Evolutionary conservation across 2,888 invertebrate species (phyloP).

Genomic region (Andrena bucephala): DNA sequence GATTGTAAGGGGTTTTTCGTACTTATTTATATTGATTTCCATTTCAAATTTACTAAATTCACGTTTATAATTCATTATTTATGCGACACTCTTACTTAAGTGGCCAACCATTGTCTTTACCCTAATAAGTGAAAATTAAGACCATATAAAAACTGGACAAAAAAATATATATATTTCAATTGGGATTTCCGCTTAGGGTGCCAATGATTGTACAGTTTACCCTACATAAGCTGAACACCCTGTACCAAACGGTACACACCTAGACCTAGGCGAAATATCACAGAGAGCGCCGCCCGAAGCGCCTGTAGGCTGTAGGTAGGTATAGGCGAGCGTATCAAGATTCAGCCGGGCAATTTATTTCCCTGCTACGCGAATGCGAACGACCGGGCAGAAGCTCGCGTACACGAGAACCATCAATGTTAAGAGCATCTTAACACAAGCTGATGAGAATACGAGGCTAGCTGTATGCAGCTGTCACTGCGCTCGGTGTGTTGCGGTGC

Average conservation of each 20-base stretch:
- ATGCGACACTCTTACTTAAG: no score
- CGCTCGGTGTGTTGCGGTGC: conserved; percentile 13
- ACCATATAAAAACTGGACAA: no score
- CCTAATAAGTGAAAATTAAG: no score
- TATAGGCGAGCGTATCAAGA: conserved; percentile 43
- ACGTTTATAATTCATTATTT: no score
- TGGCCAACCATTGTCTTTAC: no score
- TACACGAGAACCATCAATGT: conserved; percentile 51
- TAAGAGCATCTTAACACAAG: conserved; percentile 69
- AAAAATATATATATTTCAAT: no score
- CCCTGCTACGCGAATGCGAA: conserved; percentile 65
- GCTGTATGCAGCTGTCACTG: conserved; percentile 66
- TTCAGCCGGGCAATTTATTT: conserved; percentile 59
- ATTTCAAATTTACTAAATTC: no score
- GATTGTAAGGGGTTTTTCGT: no score
- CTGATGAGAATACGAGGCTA: conserved; percentile 68
- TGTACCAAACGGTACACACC: not conserved
- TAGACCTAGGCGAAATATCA: conserved; percentile 22
- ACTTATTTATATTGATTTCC: no score
- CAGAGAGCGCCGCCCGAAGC: conserved; percentile 13
- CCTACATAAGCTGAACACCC: not conserved
- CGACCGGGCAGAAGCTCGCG: conserved; percentile 57
- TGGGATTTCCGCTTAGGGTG: no score
- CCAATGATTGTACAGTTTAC: no score
- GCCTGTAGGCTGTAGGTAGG: not conserved